Evolutionary conservation across 2,113 vertebrate genomes (phyloP), one percentile per base, ranked within the genome.

Genomic region (Nesoenas mayeri): DNA sequence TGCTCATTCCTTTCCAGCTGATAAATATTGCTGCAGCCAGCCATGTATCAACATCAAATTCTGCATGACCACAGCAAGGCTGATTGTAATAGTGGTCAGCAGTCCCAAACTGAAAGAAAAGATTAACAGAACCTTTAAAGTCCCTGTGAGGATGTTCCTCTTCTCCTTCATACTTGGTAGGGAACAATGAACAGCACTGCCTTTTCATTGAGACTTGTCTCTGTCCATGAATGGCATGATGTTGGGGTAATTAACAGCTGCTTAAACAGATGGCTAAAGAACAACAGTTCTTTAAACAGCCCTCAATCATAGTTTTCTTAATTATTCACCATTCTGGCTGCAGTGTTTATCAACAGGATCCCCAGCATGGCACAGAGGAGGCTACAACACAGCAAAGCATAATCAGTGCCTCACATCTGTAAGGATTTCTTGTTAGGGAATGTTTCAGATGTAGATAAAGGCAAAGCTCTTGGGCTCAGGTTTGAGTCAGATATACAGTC

Each of bases 261-360:
- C 40, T 86, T 89, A 85, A 91, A 89, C 57, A 79, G 74, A 72
- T 65, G 53, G 34, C 44, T 75, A 51, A 80, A 73, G 61, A 91
- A 72, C 81, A 93, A 53, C n/a, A 65, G 40, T 60, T 82, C 81
- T 82, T 88, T 85, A 75, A 84, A 82, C 6, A 83, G 18, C 18
- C 13, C 15, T 88, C 11, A 65, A 40, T 70, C 50, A 77, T 28
- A 88, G 56, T 26, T 77, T 82, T 60, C 25, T 65, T 7, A 62
- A 77, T 93, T 79, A 66, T 70, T 83, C 31, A 47, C 28, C 9
- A 15, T 82, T 96, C 26, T 85, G 42, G 19, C 15, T 84, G 5
- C 0, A 3, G 20, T 48, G 29, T 73, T 79, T 79, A 69, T 77
- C 54, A 70, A 40, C 17, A 85, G 2, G 11, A 42, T 51, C 15